phyloP scores from a whole-genome alignment of 2,888 invertebrate species.

The Mystacides longicornis region DNA sequence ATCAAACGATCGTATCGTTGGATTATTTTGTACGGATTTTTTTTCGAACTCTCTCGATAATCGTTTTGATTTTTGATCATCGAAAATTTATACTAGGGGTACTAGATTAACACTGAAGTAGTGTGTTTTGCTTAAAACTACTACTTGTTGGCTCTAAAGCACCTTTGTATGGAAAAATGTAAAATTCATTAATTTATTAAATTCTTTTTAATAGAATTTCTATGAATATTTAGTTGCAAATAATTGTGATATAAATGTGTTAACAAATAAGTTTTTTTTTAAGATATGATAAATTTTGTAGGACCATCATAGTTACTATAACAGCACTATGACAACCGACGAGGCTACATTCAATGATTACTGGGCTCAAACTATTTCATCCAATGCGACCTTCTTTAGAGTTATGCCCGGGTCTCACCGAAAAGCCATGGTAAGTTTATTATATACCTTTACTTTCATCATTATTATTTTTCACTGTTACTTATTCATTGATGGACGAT shows the following conservation, averaged over 20 bases:
- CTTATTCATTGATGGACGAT: too few species aligned
- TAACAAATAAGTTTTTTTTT: background rate
- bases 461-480: too few species aligned
- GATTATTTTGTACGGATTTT: too few species aligned
- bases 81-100: too few species aligned
- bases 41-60: too few species aligned
- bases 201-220: too few species aligned
- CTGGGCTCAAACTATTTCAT: constrained; percentile 64
- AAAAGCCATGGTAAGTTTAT: constrained; percentile 67
- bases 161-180: background rate
- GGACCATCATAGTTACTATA: constrained; percentile 75
- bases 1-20: too few species aligned
- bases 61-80: too few species aligned
- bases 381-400: constrained; percentile 54
- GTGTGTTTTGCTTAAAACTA: too few species aligned
- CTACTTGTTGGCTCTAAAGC: background rate
- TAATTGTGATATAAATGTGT: background rate
- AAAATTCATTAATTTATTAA: constrained; percentile 9
- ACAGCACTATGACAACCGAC: constrained; percentile 62
- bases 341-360: constrained; percentile 51
- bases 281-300: constrained; percentile 31
- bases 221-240: background rate
- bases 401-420: constrained; percentile 77
- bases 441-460: too few species aligned
- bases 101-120: too few species aligned